Percentiles rank a stretch among this genome's conserved stretches.
Conservation (phyloP, 2,797 vertebrate species). For the Coilia nasus region DNA sequence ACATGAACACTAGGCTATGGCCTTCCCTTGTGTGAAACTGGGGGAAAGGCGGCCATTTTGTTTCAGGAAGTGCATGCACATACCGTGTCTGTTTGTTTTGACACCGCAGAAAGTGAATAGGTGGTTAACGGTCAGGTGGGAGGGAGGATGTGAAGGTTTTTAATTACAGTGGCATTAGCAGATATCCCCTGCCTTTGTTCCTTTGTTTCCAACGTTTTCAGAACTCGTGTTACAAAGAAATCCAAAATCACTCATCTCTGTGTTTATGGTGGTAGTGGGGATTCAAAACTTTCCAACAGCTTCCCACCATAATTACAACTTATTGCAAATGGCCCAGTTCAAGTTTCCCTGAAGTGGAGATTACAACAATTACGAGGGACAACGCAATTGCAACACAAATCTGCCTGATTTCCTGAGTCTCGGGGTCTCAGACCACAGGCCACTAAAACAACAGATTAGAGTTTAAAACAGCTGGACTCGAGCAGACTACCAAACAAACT, state of each 20-base stretch:
- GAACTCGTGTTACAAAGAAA: neutral
- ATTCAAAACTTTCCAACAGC: neutral
- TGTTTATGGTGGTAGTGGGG: neutral
- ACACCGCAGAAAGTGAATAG: slow-evolving; percentile 9
- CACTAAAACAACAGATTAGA: neutral
- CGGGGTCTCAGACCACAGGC: neutral
- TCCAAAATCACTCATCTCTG: too few species aligned
- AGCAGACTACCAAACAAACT: neutral
- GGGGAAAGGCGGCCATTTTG: neutral
- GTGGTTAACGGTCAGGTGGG: neutral
- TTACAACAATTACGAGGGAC: neutral
- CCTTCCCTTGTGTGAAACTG: neutral
- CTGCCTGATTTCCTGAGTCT: neutral
- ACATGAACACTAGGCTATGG: neutral
- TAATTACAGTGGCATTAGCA: neutral
- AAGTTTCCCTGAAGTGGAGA: neutral
- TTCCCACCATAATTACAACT: neutral
- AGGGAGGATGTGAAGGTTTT: neutral
- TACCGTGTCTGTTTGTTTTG: neutral
- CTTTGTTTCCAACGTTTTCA: neutral
- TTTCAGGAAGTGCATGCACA: neutral
- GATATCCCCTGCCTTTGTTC: neutral
- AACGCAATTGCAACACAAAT: neutral
- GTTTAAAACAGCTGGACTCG: neutral
- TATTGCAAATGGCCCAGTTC: neutral